phyloP scores from a whole-genome alignment of 2,113 vertebrate species.

The Chiloscyllium plagiosum region DNA sequence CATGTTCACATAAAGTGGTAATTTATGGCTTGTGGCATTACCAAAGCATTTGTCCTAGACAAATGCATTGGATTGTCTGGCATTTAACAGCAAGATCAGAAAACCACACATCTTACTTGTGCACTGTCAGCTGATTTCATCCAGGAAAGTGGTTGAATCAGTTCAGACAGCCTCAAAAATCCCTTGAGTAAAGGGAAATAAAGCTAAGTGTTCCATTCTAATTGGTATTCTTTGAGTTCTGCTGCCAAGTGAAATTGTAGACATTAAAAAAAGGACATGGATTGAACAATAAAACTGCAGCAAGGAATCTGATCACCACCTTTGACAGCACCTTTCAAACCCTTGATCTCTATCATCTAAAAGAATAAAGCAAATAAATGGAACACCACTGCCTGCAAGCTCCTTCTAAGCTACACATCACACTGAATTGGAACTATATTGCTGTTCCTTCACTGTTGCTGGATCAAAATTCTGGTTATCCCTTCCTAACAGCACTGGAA shows the following conservation, averaged over 20 bases:
- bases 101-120: not conserved
- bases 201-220: not conserved
- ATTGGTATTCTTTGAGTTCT: not conserved
- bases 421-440: too few species aligned
- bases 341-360: too few species aligned
- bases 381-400: too few species aligned
- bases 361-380: too few species aligned
- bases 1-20: not conserved
- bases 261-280: not conserved
- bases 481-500: too few species aligned
- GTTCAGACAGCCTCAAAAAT: not conserved
- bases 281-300: not conserved
- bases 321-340: too few species aligned
- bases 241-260: not conserved
- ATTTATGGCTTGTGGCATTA: not conserved
- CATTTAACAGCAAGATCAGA: not conserved
- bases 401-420: too few species aligned
- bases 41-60: not conserved
- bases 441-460: too few species aligned
- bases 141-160: not conserved
- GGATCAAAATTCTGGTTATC: too few species aligned
- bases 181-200: not conserved
- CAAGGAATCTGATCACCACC: not conserved
- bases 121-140: not conserved
- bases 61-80: not conserved